A percentile compares a stretch with the other conserved stretches of the same genome.
Evolutionary conservation across 2,797 vertebrate species (phyloP).

Genomic region (Malurus splendens): DNA sequence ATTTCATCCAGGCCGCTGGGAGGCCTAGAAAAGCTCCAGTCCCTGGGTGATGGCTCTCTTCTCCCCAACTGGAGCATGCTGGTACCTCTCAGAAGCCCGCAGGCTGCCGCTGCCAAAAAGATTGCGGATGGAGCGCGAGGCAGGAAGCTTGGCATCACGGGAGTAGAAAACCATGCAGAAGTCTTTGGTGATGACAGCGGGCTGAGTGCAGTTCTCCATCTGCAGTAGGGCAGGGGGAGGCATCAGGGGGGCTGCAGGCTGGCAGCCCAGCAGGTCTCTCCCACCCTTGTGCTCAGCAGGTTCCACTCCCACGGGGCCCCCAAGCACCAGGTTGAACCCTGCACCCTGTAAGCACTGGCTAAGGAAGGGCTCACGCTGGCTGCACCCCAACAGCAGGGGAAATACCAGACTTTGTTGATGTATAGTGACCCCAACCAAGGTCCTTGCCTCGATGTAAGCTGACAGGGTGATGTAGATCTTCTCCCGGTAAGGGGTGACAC

Average conservation of each 20-base stretch:
- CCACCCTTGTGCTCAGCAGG: background rate
- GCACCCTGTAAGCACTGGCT: background rate
- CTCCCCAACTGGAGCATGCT: background rate
- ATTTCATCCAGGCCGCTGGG: background rate
- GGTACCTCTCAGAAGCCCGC: constrained; percentile 87
- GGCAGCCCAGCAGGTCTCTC: background rate
- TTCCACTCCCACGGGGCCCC: background rate
- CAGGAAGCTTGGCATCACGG: constrained; percentile 90
- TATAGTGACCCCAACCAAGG: background rate
- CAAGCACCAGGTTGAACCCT: background rate
- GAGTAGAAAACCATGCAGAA: constrained; percentile 98
- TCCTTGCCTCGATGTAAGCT: constrained; percentile 90
- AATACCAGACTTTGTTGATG: background rate
- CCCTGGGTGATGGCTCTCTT: background rate
- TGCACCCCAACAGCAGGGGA: background rate
- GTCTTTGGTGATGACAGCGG: constrained; percentile 94
- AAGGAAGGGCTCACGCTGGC: fast-evolving
- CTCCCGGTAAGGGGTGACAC: constrained; percentile 93
- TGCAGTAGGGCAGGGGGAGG: constrained; percentile 27
- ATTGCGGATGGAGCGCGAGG: constrained; percentile 90
- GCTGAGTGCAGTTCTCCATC: constrained; percentile 96
- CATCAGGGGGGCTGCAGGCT: background rate
- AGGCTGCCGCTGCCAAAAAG: constrained; percentile 90
- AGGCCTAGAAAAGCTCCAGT: background rate
- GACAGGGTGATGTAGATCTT: constrained; percentile 99